Evolutionary conservation across 2,797 vertebrate species (phyloP).

Genomic region (Coccyzus lansbergi): DNA sequence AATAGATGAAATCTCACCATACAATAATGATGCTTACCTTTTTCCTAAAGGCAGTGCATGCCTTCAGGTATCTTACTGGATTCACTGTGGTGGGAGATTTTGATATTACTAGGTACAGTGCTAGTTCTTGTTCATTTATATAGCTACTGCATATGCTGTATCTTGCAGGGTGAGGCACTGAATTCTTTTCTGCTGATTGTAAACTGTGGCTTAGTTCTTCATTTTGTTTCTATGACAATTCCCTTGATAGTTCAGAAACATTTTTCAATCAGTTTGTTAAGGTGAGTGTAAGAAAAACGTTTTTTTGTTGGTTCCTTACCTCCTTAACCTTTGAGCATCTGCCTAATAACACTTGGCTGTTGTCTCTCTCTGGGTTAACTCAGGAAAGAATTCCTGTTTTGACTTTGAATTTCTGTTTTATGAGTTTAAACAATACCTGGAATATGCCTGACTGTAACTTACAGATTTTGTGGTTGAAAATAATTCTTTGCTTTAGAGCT

Average conservation of each 20-base stretch:
- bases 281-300: background rate
- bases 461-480: constrained; percentile 19
- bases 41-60: background rate
- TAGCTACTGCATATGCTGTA: background rate
- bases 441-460: background rate
- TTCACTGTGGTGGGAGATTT: background rate
- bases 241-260: background rate
- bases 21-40: background rate
- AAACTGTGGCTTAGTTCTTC: background rate
- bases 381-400: background rate
- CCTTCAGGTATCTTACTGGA: background rate
- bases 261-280: background rate
- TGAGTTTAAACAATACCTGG: constrained; percentile 31
- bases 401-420: constrained; percentile 13
- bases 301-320: background rate
- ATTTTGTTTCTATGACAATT: background rate
- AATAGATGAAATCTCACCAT: background rate
- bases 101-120: background rate
- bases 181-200: background rate
- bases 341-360: background rate
- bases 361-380: constrained; percentile 5
- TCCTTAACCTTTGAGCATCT: background rate
- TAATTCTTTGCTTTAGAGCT: constrained; percentile 1
- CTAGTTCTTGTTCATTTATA: background rate
- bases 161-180: background rate